phyloP scores from a whole-genome alignment of 2,113 vertebrate genomes.

The Corydoras maculifer region DNA sequence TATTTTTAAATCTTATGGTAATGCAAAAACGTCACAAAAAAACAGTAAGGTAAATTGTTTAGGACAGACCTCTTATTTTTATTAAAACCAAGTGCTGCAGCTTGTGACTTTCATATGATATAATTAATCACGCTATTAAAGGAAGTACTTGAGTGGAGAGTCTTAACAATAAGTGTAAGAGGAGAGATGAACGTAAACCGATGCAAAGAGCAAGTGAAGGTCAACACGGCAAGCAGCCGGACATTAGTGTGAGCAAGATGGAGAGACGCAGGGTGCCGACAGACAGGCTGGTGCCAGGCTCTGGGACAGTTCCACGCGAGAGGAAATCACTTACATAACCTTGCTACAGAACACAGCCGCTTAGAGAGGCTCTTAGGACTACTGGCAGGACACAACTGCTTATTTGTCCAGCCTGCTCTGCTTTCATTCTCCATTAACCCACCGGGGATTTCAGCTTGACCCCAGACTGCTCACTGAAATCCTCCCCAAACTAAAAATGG shows the following conservation, averaged over 20 bases:
- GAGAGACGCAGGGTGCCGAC: slow-evolving; percentile 29
- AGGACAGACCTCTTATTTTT: no score
- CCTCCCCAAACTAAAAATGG: slow-evolving; percentile 17
- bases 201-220: slow-evolving; percentile 25
- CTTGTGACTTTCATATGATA: neutral
- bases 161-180: neutral
- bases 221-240: slow-evolving; percentile 26
- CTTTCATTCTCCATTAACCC: slow-evolving; percentile 37
- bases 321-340: slow-evolving; percentile 44
- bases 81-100: neutral
- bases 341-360: slow-evolving; percentile 24
- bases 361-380: slow-evolving; percentile 30
- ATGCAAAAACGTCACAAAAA: no score
- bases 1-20: no score
- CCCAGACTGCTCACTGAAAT: slow-evolving; percentile 9
- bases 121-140: neutral
- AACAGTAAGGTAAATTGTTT: no score
- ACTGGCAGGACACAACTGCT: slow-evolving; percentile 30
- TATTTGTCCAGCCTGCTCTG: slow-evolving; percentile 37
- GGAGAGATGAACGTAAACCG: slow-evolving; percentile 13
- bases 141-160: neutral
- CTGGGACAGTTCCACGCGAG: slow-evolving; percentile 32
- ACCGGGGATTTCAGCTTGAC: slow-evolving; percentile 28
- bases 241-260: slow-evolving; percentile 12
- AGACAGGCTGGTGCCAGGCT: slow-evolving; percentile 45